phyloP scores from a whole-genome alignment of 2,113 vertebrate species.

The Entomyzon cyanotis region DNA sequence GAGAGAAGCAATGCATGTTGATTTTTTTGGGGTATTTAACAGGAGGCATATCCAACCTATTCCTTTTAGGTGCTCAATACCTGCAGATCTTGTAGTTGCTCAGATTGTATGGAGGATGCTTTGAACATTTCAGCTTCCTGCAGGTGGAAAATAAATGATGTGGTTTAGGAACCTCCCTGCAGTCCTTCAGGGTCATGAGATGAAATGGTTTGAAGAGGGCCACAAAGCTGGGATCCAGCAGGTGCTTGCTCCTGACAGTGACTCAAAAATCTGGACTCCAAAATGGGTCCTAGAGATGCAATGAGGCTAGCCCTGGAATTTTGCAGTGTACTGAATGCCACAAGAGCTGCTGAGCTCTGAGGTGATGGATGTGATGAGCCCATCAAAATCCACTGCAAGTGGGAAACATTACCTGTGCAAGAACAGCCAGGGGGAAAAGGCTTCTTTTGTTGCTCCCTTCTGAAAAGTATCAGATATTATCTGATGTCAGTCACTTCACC shows the following conservation, averaged over 20 bases:
- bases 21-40: conserved; percentile 1
- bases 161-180: background rate
- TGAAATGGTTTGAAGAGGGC: background rate
- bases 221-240: background rate
- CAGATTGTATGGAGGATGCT: background rate
- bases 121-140: background rate
- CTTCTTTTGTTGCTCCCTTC: background rate
- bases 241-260: background rate
- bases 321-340: background rate
- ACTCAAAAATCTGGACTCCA: background rate
- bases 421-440: background rate
- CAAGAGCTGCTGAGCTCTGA: background rate
- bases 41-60: background rate
- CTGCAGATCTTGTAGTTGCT: background rate
- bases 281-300: background rate
- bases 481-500: background rate
- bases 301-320: background rate
- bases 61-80: background rate
- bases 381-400: background rate
- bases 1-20: background rate
- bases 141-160: background rate
- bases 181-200: background rate
- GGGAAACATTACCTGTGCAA: background rate
- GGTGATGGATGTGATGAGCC: background rate
- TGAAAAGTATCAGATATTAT: background rate